Conservation (phyloP, 2,797 vertebrate genomes). For the Salmo trutta region DNA sequence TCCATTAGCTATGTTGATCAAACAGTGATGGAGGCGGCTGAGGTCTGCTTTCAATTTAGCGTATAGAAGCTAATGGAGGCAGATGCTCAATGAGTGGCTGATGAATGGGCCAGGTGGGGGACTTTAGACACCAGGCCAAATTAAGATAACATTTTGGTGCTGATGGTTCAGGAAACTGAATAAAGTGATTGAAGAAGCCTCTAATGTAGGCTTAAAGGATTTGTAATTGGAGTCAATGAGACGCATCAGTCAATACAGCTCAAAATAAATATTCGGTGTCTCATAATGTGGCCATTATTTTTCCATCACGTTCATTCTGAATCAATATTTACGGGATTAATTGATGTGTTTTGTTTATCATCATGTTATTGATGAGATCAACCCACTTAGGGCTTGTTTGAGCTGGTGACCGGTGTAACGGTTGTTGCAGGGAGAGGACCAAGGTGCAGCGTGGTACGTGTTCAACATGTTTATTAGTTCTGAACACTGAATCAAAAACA, state of each 20-base stretch:
- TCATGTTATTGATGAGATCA: constrained; percentile 41
- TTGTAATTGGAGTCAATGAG: constrained; percentile 72
- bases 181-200: constrained; percentile 60
- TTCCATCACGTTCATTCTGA: constrained; percentile 47
- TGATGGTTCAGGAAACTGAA: constrained; percentile 42
- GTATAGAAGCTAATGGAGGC: constrained; percentile 49
- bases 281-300: constrained; percentile 53
- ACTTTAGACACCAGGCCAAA: constrained; percentile 40
- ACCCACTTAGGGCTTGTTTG: constrained; percentile 6
- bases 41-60: constrained; percentile 58
- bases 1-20: constrained; percentile 65
- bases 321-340: constrained; percentile 70
- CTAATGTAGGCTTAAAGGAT: constrained; percentile 60
- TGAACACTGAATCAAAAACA: too few species aligned
- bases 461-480: too few species aligned
- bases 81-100: constrained; percentile 39
- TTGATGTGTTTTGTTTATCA: constrained; percentile 55
- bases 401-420: background rate
- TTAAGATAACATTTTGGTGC: constrained; percentile 43
- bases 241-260: constrained; percentile 70
- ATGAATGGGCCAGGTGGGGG: constrained; percentile 46
- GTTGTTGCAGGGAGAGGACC: too few species aligned
- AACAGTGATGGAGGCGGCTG: constrained; percentile 57
- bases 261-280: constrained; percentile 55
- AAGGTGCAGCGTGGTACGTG: too few species aligned